phyloP scores from a whole-genome alignment of 2,113 vertebrate genomes.

The Electrona antarctica region DNA sequence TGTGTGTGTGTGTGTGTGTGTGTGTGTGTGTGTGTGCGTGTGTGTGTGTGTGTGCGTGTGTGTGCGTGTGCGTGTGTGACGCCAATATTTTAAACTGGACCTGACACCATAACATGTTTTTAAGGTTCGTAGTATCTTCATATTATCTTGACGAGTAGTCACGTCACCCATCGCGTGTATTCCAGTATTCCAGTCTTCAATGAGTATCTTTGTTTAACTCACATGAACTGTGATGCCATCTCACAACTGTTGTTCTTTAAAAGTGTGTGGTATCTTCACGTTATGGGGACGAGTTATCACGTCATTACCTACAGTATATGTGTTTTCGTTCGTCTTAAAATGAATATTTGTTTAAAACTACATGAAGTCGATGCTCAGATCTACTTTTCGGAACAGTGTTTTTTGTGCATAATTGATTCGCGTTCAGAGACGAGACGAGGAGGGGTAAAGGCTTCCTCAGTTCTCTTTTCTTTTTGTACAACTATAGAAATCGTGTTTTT shows the following conservation, averaged over 20 bases:
- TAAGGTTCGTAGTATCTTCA: too few species aligned
- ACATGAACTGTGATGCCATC: slow-evolving; percentile 62
- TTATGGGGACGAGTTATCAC: slow-evolving; percentile 43
- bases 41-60: too few species aligned
- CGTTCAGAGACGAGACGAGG: slow-evolving; percentile 31
- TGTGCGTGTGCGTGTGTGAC: too few species aligned
- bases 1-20: too few species aligned
- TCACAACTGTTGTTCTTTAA: slow-evolving; percentile 57
- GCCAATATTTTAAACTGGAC: too few species aligned
- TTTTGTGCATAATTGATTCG: slow-evolving; percentile 60
- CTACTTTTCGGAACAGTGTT: slow-evolving; percentile 67
- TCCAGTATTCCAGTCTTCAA: too few species aligned
- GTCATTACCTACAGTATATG: slow-evolving; percentile 39
- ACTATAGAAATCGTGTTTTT: slow-evolving; percentile 60
- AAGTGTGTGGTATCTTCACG: slow-evolving; percentile 66
- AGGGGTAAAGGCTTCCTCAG: slow-evolving; percentile 4
- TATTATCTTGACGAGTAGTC: too few species aligned
- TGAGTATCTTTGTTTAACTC: slow-evolving; percentile 51
- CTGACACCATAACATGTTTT: too few species aligned
- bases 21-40: too few species aligned
- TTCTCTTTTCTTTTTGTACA: slow-evolving; percentile 43
- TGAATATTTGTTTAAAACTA: slow-evolving; percentile 59
- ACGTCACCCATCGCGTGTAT: too few species aligned
- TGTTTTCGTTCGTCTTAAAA: slow-evolving; percentile 62
- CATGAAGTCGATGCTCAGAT: slow-evolving; percentile 44